Conservation (phyloP, 2,797 vertebrate genomes). For the Arctocebus calabarensis region DNA sequence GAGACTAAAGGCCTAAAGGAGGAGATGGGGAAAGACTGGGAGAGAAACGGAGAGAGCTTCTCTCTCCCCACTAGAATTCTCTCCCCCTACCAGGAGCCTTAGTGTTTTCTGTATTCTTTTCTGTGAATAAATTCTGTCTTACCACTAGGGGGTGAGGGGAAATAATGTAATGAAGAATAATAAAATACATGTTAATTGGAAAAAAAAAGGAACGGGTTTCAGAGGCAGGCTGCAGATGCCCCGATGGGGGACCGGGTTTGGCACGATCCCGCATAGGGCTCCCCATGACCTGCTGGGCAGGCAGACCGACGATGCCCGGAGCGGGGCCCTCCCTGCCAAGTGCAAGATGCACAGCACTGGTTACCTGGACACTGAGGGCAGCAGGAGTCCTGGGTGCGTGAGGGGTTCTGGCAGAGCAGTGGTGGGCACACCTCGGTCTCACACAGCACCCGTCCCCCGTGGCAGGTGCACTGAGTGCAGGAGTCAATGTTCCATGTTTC, state of each 20-base stretch:
- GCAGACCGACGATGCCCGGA: fast-evolving
- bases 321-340: fast-evolving
- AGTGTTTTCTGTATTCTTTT: too few species aligned
- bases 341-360: fast-evolving
- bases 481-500: conserved; percentile 96
- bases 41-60: too few species aligned
- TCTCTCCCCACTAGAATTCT: too few species aligned
- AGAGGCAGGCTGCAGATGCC: not conserved
- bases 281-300: fast-evolving
- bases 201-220: not conserved
- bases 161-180: too few species aligned
- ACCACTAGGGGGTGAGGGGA: too few species aligned
- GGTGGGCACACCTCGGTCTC: conserved; percentile 95
- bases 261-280: fast-evolving
- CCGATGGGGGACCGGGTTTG: not conserved
- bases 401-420: conserved; percentile 93
- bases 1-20: too few species aligned
- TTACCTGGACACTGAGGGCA: conserved; percentile 94
- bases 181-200: too few species aligned
- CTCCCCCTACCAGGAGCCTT: too few species aligned
- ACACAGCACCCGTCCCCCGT: conserved; percentile 93
- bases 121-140: too few species aligned
- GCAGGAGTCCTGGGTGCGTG: conserved; percentile 94
- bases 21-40: too few species aligned
- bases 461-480: conserved; percentile 94